Conservation (phyloP, 2,797 vertebrate species). For the Lates japonicus region DNA sequence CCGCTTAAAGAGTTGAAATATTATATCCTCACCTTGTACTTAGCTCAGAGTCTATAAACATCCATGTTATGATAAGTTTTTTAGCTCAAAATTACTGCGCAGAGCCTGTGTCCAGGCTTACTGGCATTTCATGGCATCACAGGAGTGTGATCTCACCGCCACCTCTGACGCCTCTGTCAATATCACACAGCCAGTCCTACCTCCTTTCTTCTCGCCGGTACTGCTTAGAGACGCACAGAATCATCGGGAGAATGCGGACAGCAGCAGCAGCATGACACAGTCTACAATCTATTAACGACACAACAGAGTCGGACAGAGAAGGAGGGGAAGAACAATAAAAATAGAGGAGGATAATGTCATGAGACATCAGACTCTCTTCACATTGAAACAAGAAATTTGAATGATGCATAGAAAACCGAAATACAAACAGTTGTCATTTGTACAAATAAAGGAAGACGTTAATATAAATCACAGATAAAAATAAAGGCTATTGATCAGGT, state of each 20-base stretch:
- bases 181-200: constrained; percentile 49
- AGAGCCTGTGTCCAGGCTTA: constrained; percentile 33
- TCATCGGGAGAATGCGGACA: constrained; percentile 71
- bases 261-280: constrained; percentile 69
- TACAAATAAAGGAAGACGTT: constrained; percentile 39
- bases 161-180: constrained; percentile 67
- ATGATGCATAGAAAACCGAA: too few species aligned
- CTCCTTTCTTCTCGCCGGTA: constrained; percentile 18
- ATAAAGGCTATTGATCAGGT: constrained; percentile 43
- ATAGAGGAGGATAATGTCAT: constrained; percentile 12
- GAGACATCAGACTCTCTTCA: constrained; percentile 39
- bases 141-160: constrained; percentile 67
- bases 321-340: constrained; percentile 34
- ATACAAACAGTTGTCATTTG: constrained; percentile 11
- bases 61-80: constrained; percentile 12
- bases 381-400: too few species aligned
- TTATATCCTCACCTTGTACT: constrained; percentile 73
- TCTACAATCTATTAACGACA: too few species aligned
- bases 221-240: constrained; percentile 54
- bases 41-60: constrained; percentile 55
- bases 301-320: constrained; percentile 34
- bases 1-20: too few species aligned
- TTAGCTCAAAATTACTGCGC: constrained; percentile 32
- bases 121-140: constrained; percentile 72
- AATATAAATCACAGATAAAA: constrained; percentile 38